These are phyloP conservation scores for Zophobas morio DNA, from an alignment of 1,140 invertebrate genomes.

Conservation along the genomic window DNA sequence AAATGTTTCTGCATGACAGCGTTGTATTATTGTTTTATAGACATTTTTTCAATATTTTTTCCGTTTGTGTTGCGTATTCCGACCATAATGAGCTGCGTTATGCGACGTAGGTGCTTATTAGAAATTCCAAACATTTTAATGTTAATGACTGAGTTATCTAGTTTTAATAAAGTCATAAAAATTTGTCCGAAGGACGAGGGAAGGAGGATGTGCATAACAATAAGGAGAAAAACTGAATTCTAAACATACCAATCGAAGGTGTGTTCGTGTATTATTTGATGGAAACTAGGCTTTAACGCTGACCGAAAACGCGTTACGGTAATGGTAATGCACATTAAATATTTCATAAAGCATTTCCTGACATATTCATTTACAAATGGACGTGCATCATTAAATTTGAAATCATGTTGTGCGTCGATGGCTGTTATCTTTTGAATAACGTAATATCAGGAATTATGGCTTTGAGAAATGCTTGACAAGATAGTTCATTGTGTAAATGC, in stretches of 20 bases:
- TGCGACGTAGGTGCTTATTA: no score
- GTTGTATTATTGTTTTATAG: no score
- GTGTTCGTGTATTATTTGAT: slow-evolving; percentile 19
- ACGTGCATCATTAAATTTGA: slow-evolving; percentile 31
- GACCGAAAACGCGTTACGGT: slow-evolving; percentile 8
- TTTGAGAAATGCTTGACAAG: background rate
- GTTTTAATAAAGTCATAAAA: background rate
- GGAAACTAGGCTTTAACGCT: slow-evolving; percentile 3
- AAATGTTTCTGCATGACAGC: no score
- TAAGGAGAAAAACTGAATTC: slow-evolving; percentile 44
- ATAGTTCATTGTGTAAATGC: background rate
- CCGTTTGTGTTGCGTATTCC: no score
- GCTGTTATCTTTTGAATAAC: slow-evolving; percentile 1
- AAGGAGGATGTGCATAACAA: slow-evolving; percentile 46
- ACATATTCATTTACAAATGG: slow-evolving; percentile 37
- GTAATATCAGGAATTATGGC: slow-evolving; percentile 12
- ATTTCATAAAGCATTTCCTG: slow-evolving; percentile 37
- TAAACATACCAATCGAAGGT: slow-evolving; percentile 44
- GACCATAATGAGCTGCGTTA: no score
- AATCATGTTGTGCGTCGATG: slow-evolving; percentile 15
- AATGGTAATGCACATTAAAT: slow-evolving; percentile 21
- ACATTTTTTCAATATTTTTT: no score
- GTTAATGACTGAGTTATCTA: no score
- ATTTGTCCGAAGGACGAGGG: slow-evolving; percentile 32
- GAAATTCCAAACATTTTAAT: no score